Conservation (phyloP, 2,888 invertebrate genomes). For the Chloroclystis v-ata region DNA sequence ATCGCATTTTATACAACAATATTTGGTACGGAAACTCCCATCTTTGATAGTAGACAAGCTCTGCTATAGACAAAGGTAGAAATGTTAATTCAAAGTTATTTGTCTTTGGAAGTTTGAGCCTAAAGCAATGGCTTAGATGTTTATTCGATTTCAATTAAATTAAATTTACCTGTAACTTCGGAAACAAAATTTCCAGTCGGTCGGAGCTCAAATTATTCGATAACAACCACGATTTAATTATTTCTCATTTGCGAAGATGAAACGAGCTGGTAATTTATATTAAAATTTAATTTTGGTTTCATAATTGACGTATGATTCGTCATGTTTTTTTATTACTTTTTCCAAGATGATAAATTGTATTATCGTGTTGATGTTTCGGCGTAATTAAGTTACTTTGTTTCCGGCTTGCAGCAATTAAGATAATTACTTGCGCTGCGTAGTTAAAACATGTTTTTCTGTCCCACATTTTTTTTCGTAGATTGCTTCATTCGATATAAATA, state of each 20-base stretch:
- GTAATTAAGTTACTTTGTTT: conserved; percentile 5
- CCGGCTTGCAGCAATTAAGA: not conserved
- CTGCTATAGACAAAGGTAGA: not conserved
- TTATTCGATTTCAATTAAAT: conserved; percentile 29
- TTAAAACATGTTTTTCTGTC: too few relatives aligned
- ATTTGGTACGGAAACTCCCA: not conserved
- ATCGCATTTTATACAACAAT: conserved; percentile 1
- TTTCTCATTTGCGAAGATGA: conserved; percentile 23
- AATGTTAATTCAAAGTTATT: not conserved
- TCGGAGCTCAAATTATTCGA: conserved; percentile 35
- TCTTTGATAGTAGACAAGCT: not conserved
- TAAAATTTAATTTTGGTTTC: conserved; percentile 26
- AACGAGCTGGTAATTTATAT: conserved; percentile 28
- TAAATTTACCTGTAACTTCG: conserved; percentile 30
- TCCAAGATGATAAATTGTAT: not conserved
- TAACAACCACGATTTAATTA: conserved; percentile 32
- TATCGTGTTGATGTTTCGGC: not conserved
- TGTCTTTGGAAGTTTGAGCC: not conserved
- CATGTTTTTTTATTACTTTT: conserved; percentile 24
- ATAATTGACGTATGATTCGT: conserved; percentile 29
- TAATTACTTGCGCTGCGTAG: not conserved
- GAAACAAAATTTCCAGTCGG: conserved; percentile 29
- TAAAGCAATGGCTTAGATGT: conserved; percentile 10
- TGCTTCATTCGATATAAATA: too few relatives aligned
- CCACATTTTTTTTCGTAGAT: too few relatives aligned